Evolutionary conservation across 2,888 invertebrate genomes (phyloP), one percentile per base, ranked within the genome.

Genomic region (Tolmerus cingulatus): DNA sequence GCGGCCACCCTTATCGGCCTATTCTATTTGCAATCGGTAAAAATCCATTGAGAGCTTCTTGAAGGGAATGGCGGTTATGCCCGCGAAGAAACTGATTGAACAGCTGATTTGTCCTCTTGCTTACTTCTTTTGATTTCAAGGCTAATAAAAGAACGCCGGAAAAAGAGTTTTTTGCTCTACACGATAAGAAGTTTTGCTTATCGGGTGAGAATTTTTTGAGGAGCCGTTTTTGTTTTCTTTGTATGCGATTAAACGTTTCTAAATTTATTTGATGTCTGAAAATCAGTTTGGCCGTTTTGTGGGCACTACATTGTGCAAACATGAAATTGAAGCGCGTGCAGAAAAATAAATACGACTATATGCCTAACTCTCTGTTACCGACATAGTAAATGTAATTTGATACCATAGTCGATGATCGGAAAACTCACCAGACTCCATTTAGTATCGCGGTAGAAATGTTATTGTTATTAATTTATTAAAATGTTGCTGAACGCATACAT

Each of bases 1-100:
- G 66, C 8, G n/a, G 19, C 12, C 7, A 7, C 51, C 51, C 51
- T 51, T 51, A 51, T 51, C 51, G 51, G 1, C 5, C 51, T 51
- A 19, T 51, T 51, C 81, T 81, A 81, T 81, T 51, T 30, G 81
- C 81, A 81, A 81, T 81, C 37, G 34, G 5, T 40, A 79, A 43
- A 79, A 34, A 79, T 46, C 51, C 79, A 79, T 79, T 79, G 30
- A 74, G 74, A 34, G 34, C 2, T 74, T 74, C 30, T 30, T 27
- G 30, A 74, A 34, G 23, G 23, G 51, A 27, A 23, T 30, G 51
- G 12, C 51, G 43, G 51, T 81, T 51, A 51, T 51, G 9, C 55
- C 81, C 19, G 30, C 81, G n/a, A 14, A 14, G 5, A 51, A 23
- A 78, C 7, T 81, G 81, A 46, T 81, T 81, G 55, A 81, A 81